Evolutionary conservation across 1,140 invertebrate species (phyloP), one percentile per base, ranked within the genome.

Genomic region (Drosophila kikkawai): DNA sequence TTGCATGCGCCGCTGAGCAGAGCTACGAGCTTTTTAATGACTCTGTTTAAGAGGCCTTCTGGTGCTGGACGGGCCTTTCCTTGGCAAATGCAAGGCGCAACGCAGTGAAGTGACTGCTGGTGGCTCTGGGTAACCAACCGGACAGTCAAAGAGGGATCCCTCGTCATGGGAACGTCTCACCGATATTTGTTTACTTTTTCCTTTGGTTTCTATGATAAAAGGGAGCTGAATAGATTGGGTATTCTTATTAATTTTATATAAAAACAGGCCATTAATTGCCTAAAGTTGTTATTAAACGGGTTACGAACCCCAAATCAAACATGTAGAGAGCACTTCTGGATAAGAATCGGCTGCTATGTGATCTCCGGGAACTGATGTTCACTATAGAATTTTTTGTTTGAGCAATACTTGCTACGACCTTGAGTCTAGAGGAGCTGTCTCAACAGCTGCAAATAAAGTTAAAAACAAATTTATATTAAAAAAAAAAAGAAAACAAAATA

Each of bases 371-470:
- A 37, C 60, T 19, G 15, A 15, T 12, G 34, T 7, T 47, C 4
- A 12, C 13, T 55, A 42, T 42, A 45, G 0, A 6, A 37, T 12
- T 39, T 37, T 51, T 13, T 26, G 7, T 57, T 68, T 53, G 47
- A 74, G 69, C 64, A 53, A 80, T 67, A 61, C 42, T 63, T 48
- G 22, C 36, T 42, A 81, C 82, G 78, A 81, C 78, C 82, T 85
- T 85, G 74, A 75, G 74, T 17, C 51, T 57, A 48, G 42, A 60
- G 50, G 42, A 58, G 69, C 56, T 73, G 68, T 63, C 64, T 79
- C 58, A 74, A 68, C 63, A 85, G 81, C 47, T 66, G 63, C 51
- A 42, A 60, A 48, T 29, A 45, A 51, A 68, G 69, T 64, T 58
- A 44, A 79, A 51, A 22, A n/a, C 36, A 39, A 55, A 55, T 55